Evolutionary conservation across 2,113 vertebrate species (phyloP), one percentile per base, ranked within the genome.

Genomic region (Sylvicapra grimmia): DNA sequence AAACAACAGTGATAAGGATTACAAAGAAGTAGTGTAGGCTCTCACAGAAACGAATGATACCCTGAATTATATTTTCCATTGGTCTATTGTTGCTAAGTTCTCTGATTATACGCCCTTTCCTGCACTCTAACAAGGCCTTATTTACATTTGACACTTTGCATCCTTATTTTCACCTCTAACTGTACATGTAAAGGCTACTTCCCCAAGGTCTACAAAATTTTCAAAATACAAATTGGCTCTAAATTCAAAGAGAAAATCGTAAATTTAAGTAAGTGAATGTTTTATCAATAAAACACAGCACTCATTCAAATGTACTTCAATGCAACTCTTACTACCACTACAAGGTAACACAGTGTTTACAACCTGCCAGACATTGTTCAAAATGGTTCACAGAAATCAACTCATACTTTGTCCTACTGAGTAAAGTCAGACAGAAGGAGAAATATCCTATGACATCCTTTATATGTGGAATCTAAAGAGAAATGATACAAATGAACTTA

Each of bases 151-250:
- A 94, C 15, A 58, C 18, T 63, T 59, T 33, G 33, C 31, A 85
- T 89, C 5, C 33, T 31, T 79, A 72, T 79, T 89, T 49, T 75
- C 54, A 86, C 21, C 59, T 58, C 31, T 65, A 80, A 80, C 23
- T 8, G 8, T 21, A 31, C 44, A 80, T 21, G 33, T 53, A 79
- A 80, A 87, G 16, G 31, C 83, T 58, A 51, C 44, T 56, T 33
- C 16, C 29, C 53, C 63, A 89, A 31, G 23, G 25, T 49, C 47
- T 36, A 58, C 72, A 83, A 93, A 72, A 72, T 72, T 23, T 72
- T 72, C 51, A 93, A 61, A 51, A 44, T 80, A 65, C 36, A 82
- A 94, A 94, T 5, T n/a, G 82, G 51, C 65, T 56, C 31, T 56
- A 58, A 54, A 80, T 14, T 53, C 90, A 83, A 87, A 68, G 14